Percentiles rank a stretch among this genome's conserved stretches.
Conservation (phyloP, 1,140 invertebrate genomes). For the Calliphora vicina region DNA sequence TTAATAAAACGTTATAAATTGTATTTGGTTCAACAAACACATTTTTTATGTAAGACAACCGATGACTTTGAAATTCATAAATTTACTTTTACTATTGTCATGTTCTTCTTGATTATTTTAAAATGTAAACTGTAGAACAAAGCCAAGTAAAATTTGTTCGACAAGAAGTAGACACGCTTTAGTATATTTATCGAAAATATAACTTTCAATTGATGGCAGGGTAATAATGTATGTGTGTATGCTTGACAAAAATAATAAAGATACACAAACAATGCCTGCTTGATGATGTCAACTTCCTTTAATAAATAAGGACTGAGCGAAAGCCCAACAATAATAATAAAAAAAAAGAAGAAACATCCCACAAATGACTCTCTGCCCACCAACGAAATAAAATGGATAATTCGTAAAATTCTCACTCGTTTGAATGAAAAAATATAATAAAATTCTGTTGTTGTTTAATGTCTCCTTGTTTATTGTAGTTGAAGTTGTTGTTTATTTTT, state of each 20-base stretch:
- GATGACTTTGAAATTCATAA: no score
- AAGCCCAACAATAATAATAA: not conserved
- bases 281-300: not conserved
- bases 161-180: no score
- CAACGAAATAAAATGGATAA: not conserved
- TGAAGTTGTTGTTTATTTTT: not conserved
- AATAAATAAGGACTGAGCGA: not conserved
- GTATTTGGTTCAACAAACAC: no score
- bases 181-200: no score
- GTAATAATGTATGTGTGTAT: not conserved
- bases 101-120: no score
- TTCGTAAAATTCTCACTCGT: not conserved
- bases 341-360: not conserved
- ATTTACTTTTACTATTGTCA: no score
- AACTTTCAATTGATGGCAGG: no score
- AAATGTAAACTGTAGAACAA: no score
- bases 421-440: not conserved
- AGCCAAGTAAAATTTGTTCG: no score
- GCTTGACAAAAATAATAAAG: not conserved
- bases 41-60: no score
- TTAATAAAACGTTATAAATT: no score
- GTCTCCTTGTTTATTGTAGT: not conserved
- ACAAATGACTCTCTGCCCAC: not conserved
- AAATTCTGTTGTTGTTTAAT: not conserved
- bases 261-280: no score